Conservation (phyloP, 53 echinoderm and acorn worm species). For the Paelopatides confundens region DNA sequence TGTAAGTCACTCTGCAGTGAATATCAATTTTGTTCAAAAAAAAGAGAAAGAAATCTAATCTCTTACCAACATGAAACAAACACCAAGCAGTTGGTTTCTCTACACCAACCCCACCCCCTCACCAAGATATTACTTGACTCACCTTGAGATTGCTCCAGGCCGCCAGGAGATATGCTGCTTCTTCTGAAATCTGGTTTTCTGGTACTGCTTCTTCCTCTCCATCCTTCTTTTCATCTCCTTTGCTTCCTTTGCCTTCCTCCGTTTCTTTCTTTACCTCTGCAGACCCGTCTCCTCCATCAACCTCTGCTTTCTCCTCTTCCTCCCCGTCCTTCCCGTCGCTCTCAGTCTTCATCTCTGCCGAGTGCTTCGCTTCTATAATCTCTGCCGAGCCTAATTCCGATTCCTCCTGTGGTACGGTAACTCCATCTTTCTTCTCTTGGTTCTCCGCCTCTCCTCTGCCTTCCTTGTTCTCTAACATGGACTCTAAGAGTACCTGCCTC, state of each 20-base stretch:
- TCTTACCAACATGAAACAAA: no score
- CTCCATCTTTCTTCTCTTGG: neutral
- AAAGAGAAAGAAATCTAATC: neutral
- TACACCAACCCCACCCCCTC: neutral
- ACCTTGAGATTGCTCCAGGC: conserved; percentile 86
- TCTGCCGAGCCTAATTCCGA: no score
- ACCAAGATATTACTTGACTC: neutral
- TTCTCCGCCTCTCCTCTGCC: conserved; percentile 29
- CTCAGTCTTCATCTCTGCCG: neutral
- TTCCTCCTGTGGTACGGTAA: conserved; percentile 26
- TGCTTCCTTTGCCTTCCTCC: neutral
- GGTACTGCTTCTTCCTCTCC: neutral
- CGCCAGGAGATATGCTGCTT: conserved; percentile 76
- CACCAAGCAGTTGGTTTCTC: neutral
- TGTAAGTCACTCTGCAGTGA: no score
- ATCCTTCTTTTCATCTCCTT: neutral
- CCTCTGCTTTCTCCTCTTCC: conserved; percentile 6
- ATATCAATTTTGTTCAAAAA: no score
- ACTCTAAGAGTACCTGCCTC: conserved; percentile 37
- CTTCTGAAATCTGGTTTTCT: conserved; percentile 51
- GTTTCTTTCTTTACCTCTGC: conserved; percentile 3
- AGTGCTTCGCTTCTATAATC: no score
- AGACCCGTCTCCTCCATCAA: neutral
- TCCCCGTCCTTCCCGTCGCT: neutral
- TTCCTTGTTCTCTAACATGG: conserved; percentile 18